Base-by-base conservation (phyloP, 2,797 vertebrate species). In the Siniperca obscura region DNA sequence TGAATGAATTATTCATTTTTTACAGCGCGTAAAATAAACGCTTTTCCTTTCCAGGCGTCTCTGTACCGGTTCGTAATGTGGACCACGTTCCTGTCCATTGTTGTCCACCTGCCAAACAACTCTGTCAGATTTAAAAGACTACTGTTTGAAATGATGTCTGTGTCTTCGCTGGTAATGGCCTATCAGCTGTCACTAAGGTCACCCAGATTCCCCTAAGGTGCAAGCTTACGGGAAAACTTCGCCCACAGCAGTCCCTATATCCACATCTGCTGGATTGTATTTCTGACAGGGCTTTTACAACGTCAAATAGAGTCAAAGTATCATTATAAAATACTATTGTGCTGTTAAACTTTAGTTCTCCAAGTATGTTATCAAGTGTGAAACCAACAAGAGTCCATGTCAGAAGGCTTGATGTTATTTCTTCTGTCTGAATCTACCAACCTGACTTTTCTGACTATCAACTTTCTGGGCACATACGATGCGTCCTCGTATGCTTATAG, bases 1-100 rank as follows among this genome's bases (percentile, higher is more conserved):
- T 76, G 36, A 74, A 61, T 71, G 62, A 25, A 1, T 3, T 2
- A 34, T 1, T 67, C 1, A 50, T 27, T 81, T 87, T 85, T 87
- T 90, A 90, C 85, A 89, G 86, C 72, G 86, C 70, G 55, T 52
- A 76, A 56, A 80, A 84, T 66, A 68, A 73, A 85, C 70, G 73
- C 71, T 9, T 83, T 72, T 77, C 67, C 75, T 70, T 82, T 83
- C 73, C 74, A 71, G 44, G 44, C 69, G 70, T 68, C 42, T 81
- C 46, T 72, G 76, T 74, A 46, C 83, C 77, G 52, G 69, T n/a
- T 76, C n/a, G 53, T 55, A 14, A 75, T 60, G 68, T 1, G 69
- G 25, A 44, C 36, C 79, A 40, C 46, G 53, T 44, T 59, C 50
- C 30, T 53, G 74, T 52, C 44, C 67, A 14, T 27, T 55, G 9